phyloP scores from a whole-genome alignment of 2,797 vertebrate genomes.

The Salmo trutta region DNA sequence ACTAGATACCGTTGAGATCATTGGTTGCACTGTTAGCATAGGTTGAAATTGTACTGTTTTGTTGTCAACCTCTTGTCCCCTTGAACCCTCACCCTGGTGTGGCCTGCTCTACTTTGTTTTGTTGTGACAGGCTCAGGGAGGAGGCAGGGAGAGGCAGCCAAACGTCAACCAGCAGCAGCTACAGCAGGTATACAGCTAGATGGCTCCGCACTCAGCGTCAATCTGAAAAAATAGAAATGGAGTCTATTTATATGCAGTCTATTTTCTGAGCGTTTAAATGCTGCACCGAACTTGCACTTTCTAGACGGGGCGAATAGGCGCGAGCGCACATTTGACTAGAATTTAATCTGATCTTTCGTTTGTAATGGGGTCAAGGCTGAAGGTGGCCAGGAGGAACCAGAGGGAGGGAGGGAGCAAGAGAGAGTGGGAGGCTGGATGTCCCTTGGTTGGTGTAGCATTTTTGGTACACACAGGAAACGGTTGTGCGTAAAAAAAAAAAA shows the following conservation, averaged over 20 bases:
- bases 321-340: neutral
- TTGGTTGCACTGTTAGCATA: slow-evolving; percentile 4
- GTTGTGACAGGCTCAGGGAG: slow-evolving; percentile 59
- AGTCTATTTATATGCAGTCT: too few relatives aligned
- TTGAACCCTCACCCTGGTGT: slow-evolving; percentile 47
- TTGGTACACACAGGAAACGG: too few relatives aligned
- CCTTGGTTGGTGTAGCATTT: too few relatives aligned
- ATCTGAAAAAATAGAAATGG: neutral
- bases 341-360: neutral
- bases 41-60: slow-evolving; percentile 11
- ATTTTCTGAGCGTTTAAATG: too few relatives aligned
- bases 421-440: slow-evolving; percentile 4
- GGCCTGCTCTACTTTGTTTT: slow-evolving; percentile 53
- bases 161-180: slow-evolving; percentile 79
- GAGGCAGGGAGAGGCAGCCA: slow-evolving; percentile 65
- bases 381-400: neutral
- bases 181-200: slow-evolving; percentile 76
- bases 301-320: too few relatives aligned
- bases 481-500: too few relatives aligned
- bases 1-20: slow-evolving; percentile 1
- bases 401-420: neutral
- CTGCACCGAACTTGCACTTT: too few relatives aligned
- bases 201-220: too few relatives aligned
- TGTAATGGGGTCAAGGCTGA: neutral
- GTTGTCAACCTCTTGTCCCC: slow-evolving; percentile 15